phyloP scores from a whole-genome alignment of 2,113 vertebrate genomes.

The Gnathonemus echidnorhynchus region DNA sequence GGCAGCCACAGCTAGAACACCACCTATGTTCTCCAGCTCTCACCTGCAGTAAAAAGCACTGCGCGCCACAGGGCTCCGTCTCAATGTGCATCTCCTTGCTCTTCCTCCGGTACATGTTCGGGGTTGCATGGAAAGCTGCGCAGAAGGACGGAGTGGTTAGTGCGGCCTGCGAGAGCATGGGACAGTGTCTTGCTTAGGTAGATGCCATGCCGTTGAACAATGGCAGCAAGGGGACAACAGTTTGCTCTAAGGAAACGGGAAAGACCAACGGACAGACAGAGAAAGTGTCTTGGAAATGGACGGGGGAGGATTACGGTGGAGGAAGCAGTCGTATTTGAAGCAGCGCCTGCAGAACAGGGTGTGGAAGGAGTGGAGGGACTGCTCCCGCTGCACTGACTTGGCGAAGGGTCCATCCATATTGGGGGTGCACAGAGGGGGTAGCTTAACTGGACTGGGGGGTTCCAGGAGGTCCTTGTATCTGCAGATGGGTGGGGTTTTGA shows the following conservation, averaged over 20 bases:
- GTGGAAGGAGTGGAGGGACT: slow-evolving; percentile 95
- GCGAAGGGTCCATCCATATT: slow-evolving; percentile 91
- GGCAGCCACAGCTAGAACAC: neutral
- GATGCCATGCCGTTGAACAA: neutral
- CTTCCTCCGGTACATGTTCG: slow-evolving; percentile 94
- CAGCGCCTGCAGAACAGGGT: slow-evolving; percentile 94
- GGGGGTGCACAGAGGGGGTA: slow-evolving; percentile 90
- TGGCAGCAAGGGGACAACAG: neutral
- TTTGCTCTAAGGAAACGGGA: neutral
- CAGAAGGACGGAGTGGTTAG: slow-evolving; percentile 30
- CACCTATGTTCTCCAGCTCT: neutral
- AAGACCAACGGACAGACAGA: neutral
- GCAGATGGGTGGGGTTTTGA: slow-evolving; percentile 6
- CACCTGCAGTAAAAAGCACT: slow-evolving; percentile 95
- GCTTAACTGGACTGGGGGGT: slow-evolving; percentile 72
- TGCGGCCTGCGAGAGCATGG: neutral
- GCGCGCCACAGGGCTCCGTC: slow-evolving; percentile 82
- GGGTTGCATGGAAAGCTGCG: slow-evolving; percentile 90
- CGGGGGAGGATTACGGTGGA: slow-evolving; percentile 74
- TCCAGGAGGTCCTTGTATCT: slow-evolving; percentile 92
- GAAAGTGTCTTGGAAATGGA: neutral
- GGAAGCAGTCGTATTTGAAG: slow-evolving; percentile 98
- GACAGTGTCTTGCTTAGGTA: neutral
- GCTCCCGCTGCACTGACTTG: slow-evolving; percentile 91
- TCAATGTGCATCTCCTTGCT: slow-evolving; percentile 90